phyloP scores from a whole-genome alignment of 2,888 invertebrate genomes.

The Trachelus stipa region DNA sequence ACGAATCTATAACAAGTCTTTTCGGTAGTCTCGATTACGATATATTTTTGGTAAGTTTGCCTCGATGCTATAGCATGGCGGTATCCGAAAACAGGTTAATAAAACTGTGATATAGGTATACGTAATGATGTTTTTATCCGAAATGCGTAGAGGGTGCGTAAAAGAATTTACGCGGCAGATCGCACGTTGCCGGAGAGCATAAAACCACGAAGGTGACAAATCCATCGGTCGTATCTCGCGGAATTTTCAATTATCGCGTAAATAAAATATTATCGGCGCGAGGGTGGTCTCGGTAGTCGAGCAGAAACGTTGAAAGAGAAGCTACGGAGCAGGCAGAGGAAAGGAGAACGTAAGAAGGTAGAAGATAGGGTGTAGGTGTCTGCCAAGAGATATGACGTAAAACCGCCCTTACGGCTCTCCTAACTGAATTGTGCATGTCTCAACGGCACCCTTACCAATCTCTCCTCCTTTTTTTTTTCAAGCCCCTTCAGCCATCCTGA shows the following conservation, averaged over 20 bases:
- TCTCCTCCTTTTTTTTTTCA: neutral
- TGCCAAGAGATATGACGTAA: constrained; percentile 52
- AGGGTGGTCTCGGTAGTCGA: constrained; percentile 18
- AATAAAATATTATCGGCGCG: constrained; percentile 53
- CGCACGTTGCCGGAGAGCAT: constrained; percentile 24
- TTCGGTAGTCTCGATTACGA: neutral
- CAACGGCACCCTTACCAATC: constrained; percentile 34
- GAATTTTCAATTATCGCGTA: constrained; percentile 61
- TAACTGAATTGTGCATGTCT: constrained; percentile 56
- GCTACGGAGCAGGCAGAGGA: neutral
- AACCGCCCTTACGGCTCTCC: constrained; percentile 44
- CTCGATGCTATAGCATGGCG: neutral
- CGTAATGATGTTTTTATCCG: neutral
- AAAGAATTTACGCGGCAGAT: neutral
- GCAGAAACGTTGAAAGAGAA: neutral
- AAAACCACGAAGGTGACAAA: constrained; percentile 59
- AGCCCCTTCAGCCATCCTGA: neutral
- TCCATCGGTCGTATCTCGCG: constrained; percentile 56
- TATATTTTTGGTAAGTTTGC: neutral
- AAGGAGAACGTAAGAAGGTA: constrained; percentile 1
- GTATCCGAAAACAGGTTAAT: neutral
- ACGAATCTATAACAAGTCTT: too few relatives aligned
- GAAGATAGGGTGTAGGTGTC: constrained; percentile 15
- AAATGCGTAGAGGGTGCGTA: constrained; percentile 20
- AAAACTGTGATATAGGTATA: neutral